phyloP scores from a whole-genome alignment of 1,140 invertebrate species.

The Danaus melanippus region DNA sequence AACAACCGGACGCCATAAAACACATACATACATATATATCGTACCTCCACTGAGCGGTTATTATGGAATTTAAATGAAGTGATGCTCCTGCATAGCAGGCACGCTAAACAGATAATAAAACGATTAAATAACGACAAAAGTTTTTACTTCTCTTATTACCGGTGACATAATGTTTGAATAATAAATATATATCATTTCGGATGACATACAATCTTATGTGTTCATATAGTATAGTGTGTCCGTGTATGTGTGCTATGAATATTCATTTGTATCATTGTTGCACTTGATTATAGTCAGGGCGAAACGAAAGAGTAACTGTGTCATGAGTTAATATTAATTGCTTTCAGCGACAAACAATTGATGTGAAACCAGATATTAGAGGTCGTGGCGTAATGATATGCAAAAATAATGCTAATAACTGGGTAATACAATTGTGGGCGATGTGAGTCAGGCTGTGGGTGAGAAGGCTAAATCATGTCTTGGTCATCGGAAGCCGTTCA shows the following conservation, averaged over 20 bases:
- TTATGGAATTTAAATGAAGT: too few relatives aligned
- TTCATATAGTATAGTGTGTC: too few relatives aligned
- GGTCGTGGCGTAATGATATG: constrained; percentile 42
- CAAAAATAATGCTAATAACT: constrained; percentile 45
- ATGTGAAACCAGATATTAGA: constrained; percentile 29
- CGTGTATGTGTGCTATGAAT: too few relatives aligned
- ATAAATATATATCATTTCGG: too few relatives aligned
- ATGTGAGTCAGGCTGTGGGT: constrained; percentile 45
- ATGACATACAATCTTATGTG: too few relatives aligned
- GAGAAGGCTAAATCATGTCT: constrained; percentile 36
- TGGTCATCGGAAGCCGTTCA: constrained; percentile 51
- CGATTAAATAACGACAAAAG: too few relatives aligned
- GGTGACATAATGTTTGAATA: not conserved
- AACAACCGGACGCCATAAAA: constrained; percentile 51
- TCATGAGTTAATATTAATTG: constrained; percentile 27
- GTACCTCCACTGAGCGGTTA: constrained; percentile 2
- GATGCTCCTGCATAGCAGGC: too few relatives aligned
- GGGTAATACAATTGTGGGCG: constrained; percentile 37
- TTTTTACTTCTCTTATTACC: not conserved
- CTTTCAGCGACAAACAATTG: constrained; percentile 20
- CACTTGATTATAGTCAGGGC: not conserved
- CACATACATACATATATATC: constrained; percentile 24
- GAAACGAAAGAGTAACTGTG: constrained; percentile 18
- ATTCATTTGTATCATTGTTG: not conserved
- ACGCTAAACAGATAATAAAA: too few relatives aligned